Conservation (phyloP, 2,888 invertebrate genomes). For the Oegoconia quadripuncta region DNA sequence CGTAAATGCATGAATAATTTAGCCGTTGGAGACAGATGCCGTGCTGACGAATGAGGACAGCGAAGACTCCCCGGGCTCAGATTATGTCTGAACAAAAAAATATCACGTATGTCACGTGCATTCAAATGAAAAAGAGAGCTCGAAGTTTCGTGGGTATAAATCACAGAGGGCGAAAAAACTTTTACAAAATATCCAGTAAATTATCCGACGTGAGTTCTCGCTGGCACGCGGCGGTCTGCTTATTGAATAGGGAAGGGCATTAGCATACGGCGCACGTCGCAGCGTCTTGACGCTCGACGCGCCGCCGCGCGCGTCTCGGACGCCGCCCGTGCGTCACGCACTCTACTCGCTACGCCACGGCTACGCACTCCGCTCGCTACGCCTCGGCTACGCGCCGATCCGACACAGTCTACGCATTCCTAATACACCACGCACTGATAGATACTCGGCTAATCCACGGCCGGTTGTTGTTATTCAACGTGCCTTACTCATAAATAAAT, state of each 20-base stretch:
- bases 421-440: background rate
- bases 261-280: slow-evolving; percentile 76
- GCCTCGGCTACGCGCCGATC: too few relatives aligned
- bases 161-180: slow-evolving; percentile 78
- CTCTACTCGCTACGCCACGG: slow-evolving; percentile 11
- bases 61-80: slow-evolving; percentile 56
- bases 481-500: slow-evolving; percentile 7
- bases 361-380: background rate
- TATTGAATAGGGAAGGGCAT: slow-evolving; percentile 75
- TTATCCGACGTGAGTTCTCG: slow-evolving; percentile 78
- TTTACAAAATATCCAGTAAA: slow-evolving; percentile 80
- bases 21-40: slow-evolving; percentile 66
- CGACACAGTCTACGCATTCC: too few relatives aligned
- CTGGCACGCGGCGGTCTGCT: slow-evolving; percentile 76
- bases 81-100: slow-evolving; percentile 75
- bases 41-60: slow-evolving; percentile 66
- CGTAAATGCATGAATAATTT: slow-evolving; percentile 77
- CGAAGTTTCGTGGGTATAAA: slow-evolving; percentile 77
- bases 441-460: background rate
- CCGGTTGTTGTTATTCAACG: background rate
- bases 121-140: slow-evolving; percentile 78
- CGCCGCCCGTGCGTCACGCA: slow-evolving; percentile 15
- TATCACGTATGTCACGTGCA: slow-evolving; percentile 78
- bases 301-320: slow-evolving; percentile 22
- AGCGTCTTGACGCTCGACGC: slow-evolving; percentile 46